Percentiles rank a stretch among this genome's conserved stretches.
phyloP scores from a whole-genome alignment of 2,888 invertebrate genomes.

The Torymus texanus region DNA sequence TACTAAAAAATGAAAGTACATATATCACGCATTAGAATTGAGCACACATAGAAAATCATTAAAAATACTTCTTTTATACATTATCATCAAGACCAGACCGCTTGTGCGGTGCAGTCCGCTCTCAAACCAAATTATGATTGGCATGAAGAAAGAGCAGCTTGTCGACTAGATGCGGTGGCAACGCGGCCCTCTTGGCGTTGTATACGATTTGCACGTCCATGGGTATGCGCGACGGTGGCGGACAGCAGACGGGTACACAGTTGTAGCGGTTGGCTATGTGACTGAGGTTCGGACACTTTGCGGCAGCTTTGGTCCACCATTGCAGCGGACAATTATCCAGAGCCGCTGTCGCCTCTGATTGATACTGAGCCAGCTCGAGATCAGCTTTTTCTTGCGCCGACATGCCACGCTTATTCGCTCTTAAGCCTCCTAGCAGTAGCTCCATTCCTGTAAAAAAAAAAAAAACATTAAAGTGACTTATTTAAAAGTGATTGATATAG shows the following conservation, averaged over 20 bases:
- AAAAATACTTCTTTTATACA: too few relatives aligned
- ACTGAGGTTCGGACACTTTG: constrained; percentile 74
- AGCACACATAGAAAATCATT: too few relatives aligned
- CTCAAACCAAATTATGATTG: constrained; percentile 66
- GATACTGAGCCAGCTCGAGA: constrained; percentile 75
- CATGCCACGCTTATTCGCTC: constrained; percentile 69
- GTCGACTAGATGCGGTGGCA: constrained; percentile 73
- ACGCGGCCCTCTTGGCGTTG: constrained; percentile 70
- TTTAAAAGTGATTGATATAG: too few relatives aligned
- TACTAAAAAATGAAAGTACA: too few relatives aligned
- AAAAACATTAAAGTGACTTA: not conserved
- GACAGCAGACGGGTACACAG: constrained; percentile 75
- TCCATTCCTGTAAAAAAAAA: constrained; percentile 72
- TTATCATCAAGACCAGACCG: too few relatives aligned
- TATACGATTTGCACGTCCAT: constrained; percentile 72
- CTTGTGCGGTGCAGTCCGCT: too few relatives aligned
- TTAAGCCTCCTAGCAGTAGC: constrained; percentile 72
- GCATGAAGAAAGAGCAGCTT: constrained; percentile 73
- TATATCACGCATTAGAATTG: too few relatives aligned
- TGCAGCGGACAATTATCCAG: constrained; percentile 75
- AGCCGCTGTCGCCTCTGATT: constrained; percentile 74
- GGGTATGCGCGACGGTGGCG: constrained; percentile 73
- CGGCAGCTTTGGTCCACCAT: constrained; percentile 74
- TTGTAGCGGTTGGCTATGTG: constrained; percentile 74
- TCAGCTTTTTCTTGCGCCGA: constrained; percentile 74